These are phyloP conservation scores for Hippoglossus stenolepis DNA, from an alignment of 2,113 vertebrate genomes.

Conservation along the genomic window DNA sequence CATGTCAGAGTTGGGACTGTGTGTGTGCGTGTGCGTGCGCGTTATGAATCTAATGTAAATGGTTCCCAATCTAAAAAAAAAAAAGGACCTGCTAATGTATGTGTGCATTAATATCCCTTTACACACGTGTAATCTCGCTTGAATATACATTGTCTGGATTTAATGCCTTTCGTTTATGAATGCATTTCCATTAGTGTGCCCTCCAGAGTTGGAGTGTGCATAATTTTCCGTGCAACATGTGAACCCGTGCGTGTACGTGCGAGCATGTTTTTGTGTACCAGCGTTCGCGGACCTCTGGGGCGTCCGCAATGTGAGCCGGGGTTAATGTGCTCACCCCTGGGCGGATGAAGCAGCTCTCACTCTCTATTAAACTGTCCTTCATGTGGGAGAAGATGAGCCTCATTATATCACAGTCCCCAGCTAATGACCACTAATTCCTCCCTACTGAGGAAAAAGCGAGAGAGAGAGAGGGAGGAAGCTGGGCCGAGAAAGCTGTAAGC, in stretches of 20 bases:
- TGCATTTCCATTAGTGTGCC: not conserved
- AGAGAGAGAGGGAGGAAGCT: constrained; percentile 5
- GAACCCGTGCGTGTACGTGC: not conserved
- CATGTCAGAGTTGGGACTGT: constrained; percentile 18
- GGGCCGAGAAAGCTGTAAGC: constrained; percentile 18
- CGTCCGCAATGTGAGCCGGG: constrained; percentile 47
- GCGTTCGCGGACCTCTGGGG: constrained; percentile 4
- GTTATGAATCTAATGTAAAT: constrained; percentile 27
- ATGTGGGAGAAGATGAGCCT: constrained; percentile 71
- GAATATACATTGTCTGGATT: constrained; percentile 7
- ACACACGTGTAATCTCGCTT: constrained; percentile 1
- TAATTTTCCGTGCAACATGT: constrained; percentile 6
- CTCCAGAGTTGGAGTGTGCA: constrained; percentile 19
- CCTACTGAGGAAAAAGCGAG: constrained; percentile 47
- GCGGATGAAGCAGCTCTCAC: constrained; percentile 43
- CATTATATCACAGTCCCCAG: constrained; percentile 69
- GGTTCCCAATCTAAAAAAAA: constrained; percentile 6
- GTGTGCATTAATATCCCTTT: not conserved
- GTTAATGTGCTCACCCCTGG: constrained; percentile 67
- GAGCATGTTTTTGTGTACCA: constrained; percentile 16
- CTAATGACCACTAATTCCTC: constrained; percentile 71
- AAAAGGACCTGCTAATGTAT: constrained; percentile 7
- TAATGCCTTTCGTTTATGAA: constrained; percentile 27
- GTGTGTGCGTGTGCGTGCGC: constrained; percentile 17
- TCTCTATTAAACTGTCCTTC: constrained; percentile 74